Conservation (phyloP, 2,797 vertebrate species). For the Clarias laeviceps region DNA sequence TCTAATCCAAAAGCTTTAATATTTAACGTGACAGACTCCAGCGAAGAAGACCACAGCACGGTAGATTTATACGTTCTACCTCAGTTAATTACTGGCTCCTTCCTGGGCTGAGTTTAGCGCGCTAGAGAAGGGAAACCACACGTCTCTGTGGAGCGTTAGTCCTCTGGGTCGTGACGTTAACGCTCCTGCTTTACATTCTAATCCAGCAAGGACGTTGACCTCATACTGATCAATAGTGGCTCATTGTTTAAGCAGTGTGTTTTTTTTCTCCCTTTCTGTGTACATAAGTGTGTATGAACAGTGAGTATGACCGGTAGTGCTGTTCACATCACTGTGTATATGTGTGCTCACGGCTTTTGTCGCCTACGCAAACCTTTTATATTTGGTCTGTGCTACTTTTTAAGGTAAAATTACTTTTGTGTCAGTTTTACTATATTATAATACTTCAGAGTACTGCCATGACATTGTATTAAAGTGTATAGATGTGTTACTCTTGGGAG, state of each 20-base stretch:
- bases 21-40: not conserved
- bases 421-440: not conserved
- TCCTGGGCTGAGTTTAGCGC: not conserved
- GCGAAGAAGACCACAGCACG: not conserved
- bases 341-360: slow-evolving; percentile 10
- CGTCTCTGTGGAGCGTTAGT: slow-evolving; percentile 13
- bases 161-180: not conserved
- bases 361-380: not conserved
- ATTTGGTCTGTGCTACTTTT: not conserved
- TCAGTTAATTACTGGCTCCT: not conserved
- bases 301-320: slow-evolving; percentile 27
- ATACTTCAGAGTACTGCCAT: too few relatives aligned
- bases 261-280: slow-evolving; percentile 6
- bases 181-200: slow-evolving; percentile 25
- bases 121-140: not conserved
- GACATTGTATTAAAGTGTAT: not conserved
- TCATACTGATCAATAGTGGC: slow-evolving; percentile 28
- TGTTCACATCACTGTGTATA: not conserved
- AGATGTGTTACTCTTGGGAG: not conserved
- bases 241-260: slow-evolving; percentile 31
- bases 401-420: not conserved
- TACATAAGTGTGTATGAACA: slow-evolving; percentile 10
- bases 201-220: not conserved
- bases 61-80: not conserved
- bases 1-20: not conserved